Base-by-base conservation (phyloP, 2,888 invertebrate genomes). In the Scaeva pyrastri region DNA sequence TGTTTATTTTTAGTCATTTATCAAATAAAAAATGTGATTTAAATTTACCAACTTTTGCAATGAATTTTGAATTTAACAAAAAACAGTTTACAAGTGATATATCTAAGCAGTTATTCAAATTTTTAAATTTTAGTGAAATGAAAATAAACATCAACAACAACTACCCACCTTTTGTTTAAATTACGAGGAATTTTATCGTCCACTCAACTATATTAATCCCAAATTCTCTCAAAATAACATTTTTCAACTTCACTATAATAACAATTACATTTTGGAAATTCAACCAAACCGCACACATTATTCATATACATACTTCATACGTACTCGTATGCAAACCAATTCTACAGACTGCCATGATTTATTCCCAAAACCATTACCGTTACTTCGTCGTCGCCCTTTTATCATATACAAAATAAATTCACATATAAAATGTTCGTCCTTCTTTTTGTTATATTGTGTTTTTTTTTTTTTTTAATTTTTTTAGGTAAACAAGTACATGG, bases 401-500 rank as follows among this genome's bases (percentile, higher is more conserved):
- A 41, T 41, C 75, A 45, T 56, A 26, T 4, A 11, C n/a, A 55
- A n/a, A 58, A 52, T 39, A 76, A 72, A 72, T 45, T 43, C 7
- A 64, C 31, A 7, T 2, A 60, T 6, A 14, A 8, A 26, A 41
- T 73, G 14, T 62, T 68, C 55, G 5, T 55, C 58, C 26, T 75
- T 50, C 68, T 71, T 56, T 91, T 92, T 56, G 94, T 7, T 45
- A 52, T n/a, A n/a, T n/a, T n/a, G n/a, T n/a, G n/a, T n/a, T n/a
- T n/a, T n/a, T n/a, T n/a, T n/a, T n/a, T n/a, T n/a, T n/a, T n/a
- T n/a, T n/a, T n/a, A n/a, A n/a, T 66, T 56, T 91, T 92, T 60
- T 94, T 26, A 96, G 91, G 97, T 98, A 45, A 97, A 98, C 93
- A 94, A 94, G 88, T 96, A 97, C 91, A 95, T 98, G 92, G 96